These are phyloP conservation scores for Epinephelus malabaricus DNA, from an alignment of 2,797 vertebrate species.

Conservation along the genomic window DNA sequence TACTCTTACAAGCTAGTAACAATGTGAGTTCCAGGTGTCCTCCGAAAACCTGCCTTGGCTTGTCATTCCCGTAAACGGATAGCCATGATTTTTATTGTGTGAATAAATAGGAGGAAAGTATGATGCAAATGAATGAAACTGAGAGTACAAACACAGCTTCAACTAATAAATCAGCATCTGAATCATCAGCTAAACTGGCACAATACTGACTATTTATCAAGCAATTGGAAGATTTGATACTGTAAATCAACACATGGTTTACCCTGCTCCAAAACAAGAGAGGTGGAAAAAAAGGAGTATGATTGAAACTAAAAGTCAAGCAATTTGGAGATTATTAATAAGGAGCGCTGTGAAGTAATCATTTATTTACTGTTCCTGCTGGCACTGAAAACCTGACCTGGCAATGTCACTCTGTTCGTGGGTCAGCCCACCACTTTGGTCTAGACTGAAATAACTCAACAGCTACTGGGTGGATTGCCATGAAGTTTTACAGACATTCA, in stretches of 20 bases:
- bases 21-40: conserved; percentile 48
- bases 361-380: neutral
- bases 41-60: conserved; percentile 39
- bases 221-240: conserved; percentile 26
- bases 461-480: neutral
- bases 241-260: conserved; percentile 3
- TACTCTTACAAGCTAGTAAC: conserved; percentile 26
- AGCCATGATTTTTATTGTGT: conserved; percentile 30
- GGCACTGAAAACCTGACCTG: neutral
- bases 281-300: neutral
- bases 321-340: conserved; percentile 7
- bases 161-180: conserved; percentile 28
- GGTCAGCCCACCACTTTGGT: neutral
- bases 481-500: neutral
- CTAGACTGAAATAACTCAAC: neutral
- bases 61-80: conserved; percentile 14
- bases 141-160: neutral
- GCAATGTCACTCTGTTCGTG: neutral
- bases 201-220: conserved; percentile 25
- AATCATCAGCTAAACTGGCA: conserved; percentile 14
- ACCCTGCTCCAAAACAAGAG: conserved; percentile 9
- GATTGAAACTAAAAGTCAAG: conserved; percentile 1
- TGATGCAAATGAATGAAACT: conserved; percentile 28
- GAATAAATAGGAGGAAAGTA: conserved; percentile 33
- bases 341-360: neutral